Conservation (phyloP, 1,140 invertebrate species). For the Formica exsecta region DNA sequence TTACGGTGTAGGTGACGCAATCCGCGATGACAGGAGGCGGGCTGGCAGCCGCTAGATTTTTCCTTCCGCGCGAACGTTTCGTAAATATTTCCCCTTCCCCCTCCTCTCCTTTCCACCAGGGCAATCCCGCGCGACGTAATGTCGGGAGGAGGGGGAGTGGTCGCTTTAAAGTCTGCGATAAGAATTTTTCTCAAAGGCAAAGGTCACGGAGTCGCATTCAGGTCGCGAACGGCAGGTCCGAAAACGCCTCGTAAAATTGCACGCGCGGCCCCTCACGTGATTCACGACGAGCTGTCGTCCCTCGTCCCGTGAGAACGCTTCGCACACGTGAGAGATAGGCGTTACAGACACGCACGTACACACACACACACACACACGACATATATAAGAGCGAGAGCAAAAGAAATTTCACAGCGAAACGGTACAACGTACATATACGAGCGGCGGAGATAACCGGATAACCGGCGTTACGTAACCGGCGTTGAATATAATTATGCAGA, state of each 20-base stretch:
- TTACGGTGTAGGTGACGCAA: constrained; percentile 23
- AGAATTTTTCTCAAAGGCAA: constrained; percentile 25
- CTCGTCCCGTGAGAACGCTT: constrained; percentile 53
- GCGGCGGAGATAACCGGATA: constrained; percentile 76
- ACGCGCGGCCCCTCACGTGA: constrained; percentile 23
- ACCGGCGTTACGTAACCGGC: constrained; percentile 77
- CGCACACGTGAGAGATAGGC: constrained; percentile 48
- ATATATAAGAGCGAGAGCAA: constrained; percentile 41
- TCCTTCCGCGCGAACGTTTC: not conserved
- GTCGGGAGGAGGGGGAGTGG: too few species aligned
- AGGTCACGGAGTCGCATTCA: constrained; percentile 8
- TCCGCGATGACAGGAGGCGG: not conserved
- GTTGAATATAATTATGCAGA: constrained; percentile 82
- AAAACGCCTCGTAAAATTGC: constrained; percentile 46
- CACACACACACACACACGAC: not conserved
- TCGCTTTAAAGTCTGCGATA: not conserved
- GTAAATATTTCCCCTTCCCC: not conserved
- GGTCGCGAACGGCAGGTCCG: constrained; percentile 17
- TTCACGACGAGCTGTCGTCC: constrained; percentile 36
- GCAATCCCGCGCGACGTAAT: not conserved
- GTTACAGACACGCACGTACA: not conserved
- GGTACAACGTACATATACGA: constrained; percentile 61
- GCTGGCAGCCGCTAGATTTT: not conserved
- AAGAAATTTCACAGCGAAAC: constrained; percentile 66
- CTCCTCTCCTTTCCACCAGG: too few species aligned